A percentile compares a stretch with the other conserved stretches of the same genome.
Evolutionary conservation across 2,113 vertebrate genomes (phyloP).

Genomic region (Atrichornis clamosus): DNA sequence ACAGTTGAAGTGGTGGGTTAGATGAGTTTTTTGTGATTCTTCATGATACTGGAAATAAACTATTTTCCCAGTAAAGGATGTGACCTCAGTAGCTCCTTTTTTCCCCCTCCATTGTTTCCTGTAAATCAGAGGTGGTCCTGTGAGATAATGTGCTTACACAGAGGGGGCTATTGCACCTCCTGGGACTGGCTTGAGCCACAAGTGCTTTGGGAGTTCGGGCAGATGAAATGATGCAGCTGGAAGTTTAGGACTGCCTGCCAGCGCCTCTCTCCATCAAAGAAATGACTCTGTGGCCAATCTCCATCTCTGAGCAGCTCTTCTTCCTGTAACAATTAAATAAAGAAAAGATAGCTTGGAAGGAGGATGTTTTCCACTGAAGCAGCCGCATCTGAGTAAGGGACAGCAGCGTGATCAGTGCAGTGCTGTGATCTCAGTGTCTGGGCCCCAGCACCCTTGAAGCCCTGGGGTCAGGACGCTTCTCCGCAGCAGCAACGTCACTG

Average conservation of each 20-base stretch:
- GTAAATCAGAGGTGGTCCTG: background rate
- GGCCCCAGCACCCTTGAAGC: background rate
- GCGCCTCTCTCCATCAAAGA: background rate
- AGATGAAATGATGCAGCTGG: conserved; percentile 34
- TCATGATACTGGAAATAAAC: background rate
- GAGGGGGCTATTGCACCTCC: background rate
- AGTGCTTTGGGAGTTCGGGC: background rate
- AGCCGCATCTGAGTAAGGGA: background rate
- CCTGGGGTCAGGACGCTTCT: background rate
- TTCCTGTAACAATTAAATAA: conserved; percentile 51
- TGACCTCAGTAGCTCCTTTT: background rate
- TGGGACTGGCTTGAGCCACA: background rate
- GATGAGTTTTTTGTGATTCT: background rate
- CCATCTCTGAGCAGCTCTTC: background rate
- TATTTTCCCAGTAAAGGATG: background rate
- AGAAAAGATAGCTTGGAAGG: conserved; percentile 14
- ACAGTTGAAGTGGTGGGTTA: background rate
- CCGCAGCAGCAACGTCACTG: accelerated
- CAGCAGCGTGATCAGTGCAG: background rate
- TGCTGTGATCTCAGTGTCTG: background rate
- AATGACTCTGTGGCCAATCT: background rate
- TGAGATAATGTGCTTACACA: background rate
- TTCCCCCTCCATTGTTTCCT: background rate
- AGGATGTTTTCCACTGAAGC: background rate
- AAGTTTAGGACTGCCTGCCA: conserved; percentile 6